These are phyloP conservation scores for Pyrrhia umbra DNA, from an alignment of 2,888 invertebrate genomes.

Conservation along the genomic window DNA sequence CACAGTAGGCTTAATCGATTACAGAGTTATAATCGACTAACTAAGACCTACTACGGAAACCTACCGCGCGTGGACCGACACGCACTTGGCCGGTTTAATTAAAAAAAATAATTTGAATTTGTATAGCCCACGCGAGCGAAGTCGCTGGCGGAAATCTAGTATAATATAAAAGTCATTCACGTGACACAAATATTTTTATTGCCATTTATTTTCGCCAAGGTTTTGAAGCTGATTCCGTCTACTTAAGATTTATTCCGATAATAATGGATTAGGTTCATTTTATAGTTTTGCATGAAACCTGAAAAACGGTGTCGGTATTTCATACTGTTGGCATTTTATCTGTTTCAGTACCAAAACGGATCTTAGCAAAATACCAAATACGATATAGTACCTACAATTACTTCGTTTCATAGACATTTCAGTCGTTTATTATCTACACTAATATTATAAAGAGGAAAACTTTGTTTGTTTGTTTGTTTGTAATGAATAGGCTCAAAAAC, in stretches of 20 bases:
- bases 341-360: background rate
- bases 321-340: slow-evolving; percentile 4
- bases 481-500: no score
- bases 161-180: background rate
- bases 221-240: slow-evolving; percentile 1
- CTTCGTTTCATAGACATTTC: no score
- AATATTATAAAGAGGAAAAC: no score
- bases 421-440: no score
- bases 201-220: slow-evolving; percentile 10
- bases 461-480: no score
- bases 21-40: no score
- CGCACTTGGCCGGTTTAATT: no score
- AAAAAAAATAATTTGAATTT: no score
- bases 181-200: slow-evolving; percentile 23
- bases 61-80: no score
- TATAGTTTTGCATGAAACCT: slow-evolving; percentile 15
- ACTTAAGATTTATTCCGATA: slow-evolving; percentile 15
- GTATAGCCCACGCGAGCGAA: background rate
- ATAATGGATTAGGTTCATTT: slow-evolving; percentile 15
- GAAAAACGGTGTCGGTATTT: background rate
- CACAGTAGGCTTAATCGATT: no score
- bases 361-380: background rate
- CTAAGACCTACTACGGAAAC: no score
- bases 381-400: no score
- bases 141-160: background rate